Conservation (phyloP, 2,888 invertebrate genomes). For the Kryphioiulus occultus region DNA sequence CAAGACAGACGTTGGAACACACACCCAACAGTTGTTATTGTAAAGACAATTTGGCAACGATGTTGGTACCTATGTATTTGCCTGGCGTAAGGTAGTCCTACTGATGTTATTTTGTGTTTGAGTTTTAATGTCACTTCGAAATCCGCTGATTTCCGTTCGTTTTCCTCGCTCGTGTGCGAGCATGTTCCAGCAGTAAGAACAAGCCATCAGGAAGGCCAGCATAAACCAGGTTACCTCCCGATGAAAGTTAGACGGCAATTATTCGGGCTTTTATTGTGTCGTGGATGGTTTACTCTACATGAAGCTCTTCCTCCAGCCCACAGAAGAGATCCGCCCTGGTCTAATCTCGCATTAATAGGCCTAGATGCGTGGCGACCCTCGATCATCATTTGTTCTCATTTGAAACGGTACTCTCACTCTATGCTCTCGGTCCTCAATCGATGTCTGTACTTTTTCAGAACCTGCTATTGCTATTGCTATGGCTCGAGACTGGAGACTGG, state of each 20-base stretch:
- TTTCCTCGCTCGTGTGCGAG: neutral
- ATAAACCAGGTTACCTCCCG: neutral
- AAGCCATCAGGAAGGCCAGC: neutral
- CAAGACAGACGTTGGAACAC: too few relatives aligned
- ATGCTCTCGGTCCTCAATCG: neutral
- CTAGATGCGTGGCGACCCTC: neutral
- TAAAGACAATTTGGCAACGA: too few relatives aligned
- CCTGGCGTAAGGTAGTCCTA: too few relatives aligned
- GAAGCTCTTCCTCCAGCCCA: too few relatives aligned
- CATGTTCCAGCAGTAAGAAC: neutral
- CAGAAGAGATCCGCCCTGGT: neutral
- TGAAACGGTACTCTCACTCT: neutral
- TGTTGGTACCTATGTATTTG: too few relatives aligned
- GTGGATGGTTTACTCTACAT: neutral
- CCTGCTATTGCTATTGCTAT: too few relatives aligned
- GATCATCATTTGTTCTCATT: constrained; percentile 27
- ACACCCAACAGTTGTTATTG: too few relatives aligned
- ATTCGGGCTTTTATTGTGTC: neutral
- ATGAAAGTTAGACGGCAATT: neutral
- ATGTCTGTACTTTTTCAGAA: constrained; percentile 6
- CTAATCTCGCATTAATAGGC: constrained; percentile 19
- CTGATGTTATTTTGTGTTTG: too few relatives aligned
- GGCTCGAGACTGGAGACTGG: neutral
- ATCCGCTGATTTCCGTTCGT: neutral
- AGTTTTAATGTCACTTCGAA: too few relatives aligned